Percentiles rank a stretch among this genome's conserved stretches.
Conservation (phyloP, 92 coral and sea anemone genomes). For the Porites rus region DNA sequence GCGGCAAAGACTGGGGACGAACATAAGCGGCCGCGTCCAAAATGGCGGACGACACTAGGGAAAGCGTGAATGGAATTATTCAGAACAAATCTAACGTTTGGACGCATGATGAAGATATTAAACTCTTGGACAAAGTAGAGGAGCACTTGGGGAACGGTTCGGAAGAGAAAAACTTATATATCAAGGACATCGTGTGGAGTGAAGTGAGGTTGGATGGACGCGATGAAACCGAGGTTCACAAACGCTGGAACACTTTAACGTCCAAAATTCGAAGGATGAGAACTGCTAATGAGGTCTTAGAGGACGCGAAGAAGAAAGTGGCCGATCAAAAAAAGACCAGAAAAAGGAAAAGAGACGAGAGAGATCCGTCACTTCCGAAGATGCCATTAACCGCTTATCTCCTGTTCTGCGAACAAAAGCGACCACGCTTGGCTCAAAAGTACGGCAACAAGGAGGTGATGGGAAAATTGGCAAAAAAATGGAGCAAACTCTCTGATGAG, state of each 20-base stretch:
- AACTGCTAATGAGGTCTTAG: slow-evolving; percentile 62
- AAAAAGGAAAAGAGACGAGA: slow-evolving; percentile 39
- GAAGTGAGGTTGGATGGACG: slow-evolving; percentile 44
- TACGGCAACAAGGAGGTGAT: slow-evolving; percentile 30
- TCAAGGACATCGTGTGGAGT: slow-evolving; percentile 59
- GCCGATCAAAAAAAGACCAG: not conserved
- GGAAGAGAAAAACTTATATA: slow-evolving; percentile 29
- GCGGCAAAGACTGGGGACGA: slow-evolving; percentile 7
- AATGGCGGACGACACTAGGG: slow-evolving; percentile 29
- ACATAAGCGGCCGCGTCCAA: slow-evolving; percentile 27
- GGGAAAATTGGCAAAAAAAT: slow-evolving; percentile 47
- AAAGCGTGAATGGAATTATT: not conserved
- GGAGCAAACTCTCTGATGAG: slow-evolving; percentile 71
- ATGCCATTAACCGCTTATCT: slow-evolving; percentile 57
- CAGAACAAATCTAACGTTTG: slow-evolving; percentile 17
- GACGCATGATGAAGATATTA: slow-evolving; percentile 49
- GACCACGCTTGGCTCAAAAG: slow-evolving; percentile 31
- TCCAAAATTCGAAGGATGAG: slow-evolving; percentile 65
- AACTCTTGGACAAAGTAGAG: slow-evolving; percentile 47
- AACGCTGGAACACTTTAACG: slow-evolving; percentile 47
- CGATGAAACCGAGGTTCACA: slow-evolving; percentile 38
- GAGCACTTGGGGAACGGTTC: slow-evolving; percentile 26
- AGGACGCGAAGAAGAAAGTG: slow-evolving; percentile 38
- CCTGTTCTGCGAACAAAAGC: slow-evolving; percentile 36
- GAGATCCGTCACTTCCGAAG: slow-evolving; percentile 47